Percentiles rank a stretch among this genome's conserved stretches.
Evolutionary conservation across 2,797 vertebrate genomes (phyloP).

Genomic region (Spatula clypeata): DNA sequence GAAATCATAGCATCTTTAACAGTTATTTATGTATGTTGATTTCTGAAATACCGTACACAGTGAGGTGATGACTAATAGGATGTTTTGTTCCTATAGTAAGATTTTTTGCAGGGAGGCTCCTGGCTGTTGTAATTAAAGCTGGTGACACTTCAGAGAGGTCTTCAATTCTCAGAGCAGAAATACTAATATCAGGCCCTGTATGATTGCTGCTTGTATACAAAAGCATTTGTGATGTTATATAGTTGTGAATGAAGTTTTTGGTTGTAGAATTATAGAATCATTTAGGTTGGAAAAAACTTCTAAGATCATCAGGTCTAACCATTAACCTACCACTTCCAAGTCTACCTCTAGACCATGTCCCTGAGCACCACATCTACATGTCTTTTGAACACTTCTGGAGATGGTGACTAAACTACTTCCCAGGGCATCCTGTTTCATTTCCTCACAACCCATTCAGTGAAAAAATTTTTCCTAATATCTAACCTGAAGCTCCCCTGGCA

Average conservation of each 20-base stretch:
- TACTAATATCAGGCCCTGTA: background rate
- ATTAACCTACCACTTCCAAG: too few relatives aligned
- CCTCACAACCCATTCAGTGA: too few relatives aligned
- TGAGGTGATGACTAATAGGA: background rate
- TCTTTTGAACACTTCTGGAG: too few relatives aligned
- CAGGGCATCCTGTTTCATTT: too few relatives aligned
- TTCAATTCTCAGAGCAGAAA: background rate
- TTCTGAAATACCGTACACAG: background rate
- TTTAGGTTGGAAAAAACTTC: too few relatives aligned
- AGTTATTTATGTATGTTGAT: background rate
- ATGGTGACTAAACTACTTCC: too few relatives aligned
- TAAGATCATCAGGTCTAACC: too few relatives aligned
- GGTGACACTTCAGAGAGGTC: background rate
- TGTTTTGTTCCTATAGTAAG: background rate
- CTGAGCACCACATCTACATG: too few relatives aligned
- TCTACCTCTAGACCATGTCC: too few relatives aligned
- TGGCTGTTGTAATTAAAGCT: background rate
- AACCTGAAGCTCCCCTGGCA: too few relatives aligned
- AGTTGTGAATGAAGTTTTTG: background rate
- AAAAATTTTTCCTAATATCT: too few relatives aligned
- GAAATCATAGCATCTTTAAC: background rate
- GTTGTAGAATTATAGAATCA: background rate
- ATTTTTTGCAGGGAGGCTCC: background rate
- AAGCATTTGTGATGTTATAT: accelerated
- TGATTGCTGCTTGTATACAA: background rate